These are phyloP conservation scores for Macrosteles quadrilineatus DNA, from an alignment of 1,140 invertebrate species.

Conservation along the genomic window DNA sequence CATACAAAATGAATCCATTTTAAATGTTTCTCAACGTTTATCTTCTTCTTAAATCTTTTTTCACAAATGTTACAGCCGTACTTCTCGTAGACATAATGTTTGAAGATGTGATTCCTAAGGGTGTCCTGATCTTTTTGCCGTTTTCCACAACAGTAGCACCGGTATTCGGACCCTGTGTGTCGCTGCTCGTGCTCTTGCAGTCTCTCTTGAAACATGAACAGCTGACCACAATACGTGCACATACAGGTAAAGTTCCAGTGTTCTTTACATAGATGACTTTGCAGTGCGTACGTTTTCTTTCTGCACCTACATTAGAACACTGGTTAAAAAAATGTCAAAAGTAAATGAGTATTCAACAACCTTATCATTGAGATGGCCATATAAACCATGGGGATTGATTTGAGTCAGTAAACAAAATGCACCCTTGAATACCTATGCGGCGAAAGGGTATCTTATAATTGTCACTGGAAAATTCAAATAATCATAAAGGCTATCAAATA, in stretches of 20 bases:
- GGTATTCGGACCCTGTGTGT: not conserved
- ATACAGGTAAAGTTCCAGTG: slow-evolving; percentile 2
- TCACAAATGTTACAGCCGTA: slow-evolving; percentile 16
- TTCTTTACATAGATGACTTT: slow-evolving; percentile 15
- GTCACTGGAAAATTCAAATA: not conserved
- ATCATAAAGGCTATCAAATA: not conserved
- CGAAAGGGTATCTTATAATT: not conserved
- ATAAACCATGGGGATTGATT: not conserved
- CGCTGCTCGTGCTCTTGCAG: not conserved
- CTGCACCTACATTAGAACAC: slow-evolving; percentile 1
- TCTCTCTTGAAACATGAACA: slow-evolving; percentile 1
- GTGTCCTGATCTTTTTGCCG: not conserved
- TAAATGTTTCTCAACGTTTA: not conserved
- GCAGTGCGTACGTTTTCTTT: slow-evolving; percentile 2
- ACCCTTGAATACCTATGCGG: not conserved
- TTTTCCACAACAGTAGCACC: not conserved
- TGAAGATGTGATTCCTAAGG: not conserved
- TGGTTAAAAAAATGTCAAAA: not conserved
- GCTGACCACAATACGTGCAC: slow-evolving; percentile 13
- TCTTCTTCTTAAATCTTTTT: slow-evolving; percentile 18
- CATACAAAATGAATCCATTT: not conserved
- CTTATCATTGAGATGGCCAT: not conserved
- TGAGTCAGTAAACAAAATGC: not conserved
- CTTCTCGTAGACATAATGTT: not conserved
- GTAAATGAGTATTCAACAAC: too few relatives aligned